phyloP scores from a whole-genome alignment of 2,888 invertebrate genomes.

The Auanema freiburgensis region DNA sequence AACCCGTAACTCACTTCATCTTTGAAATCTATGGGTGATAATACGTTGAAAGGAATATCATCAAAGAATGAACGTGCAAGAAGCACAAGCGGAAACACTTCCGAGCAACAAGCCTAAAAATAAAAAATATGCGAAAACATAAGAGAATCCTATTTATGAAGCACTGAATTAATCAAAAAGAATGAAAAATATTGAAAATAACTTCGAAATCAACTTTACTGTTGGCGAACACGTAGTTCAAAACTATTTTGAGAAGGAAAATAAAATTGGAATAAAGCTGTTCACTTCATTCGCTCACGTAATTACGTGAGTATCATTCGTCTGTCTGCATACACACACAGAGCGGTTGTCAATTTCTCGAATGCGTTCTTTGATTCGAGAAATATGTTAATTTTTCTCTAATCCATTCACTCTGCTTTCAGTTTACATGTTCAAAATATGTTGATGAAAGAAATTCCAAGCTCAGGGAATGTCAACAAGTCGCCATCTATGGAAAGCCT shows the following conservation, averaged over 20 bases:
- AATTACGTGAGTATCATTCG: background rate
- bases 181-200: too few relatives aligned
- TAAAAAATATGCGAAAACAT: too few relatives aligned
- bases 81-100: conserved; percentile 59
- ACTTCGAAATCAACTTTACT: too few relatives aligned
- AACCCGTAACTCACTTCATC: conserved; percentile 29
- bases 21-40: conserved; percentile 59
- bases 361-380: too few relatives aligned
- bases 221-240: too few relatives aligned
- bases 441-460: background rate
- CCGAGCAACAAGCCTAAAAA: conserved; percentile 50
- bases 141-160: too few relatives aligned
- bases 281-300: conserved; percentile 5
- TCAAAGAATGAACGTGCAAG: conserved; percentile 59
- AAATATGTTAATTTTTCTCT: background rate
- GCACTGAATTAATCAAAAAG: too few relatives aligned
- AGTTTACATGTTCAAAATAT: background rate
- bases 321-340: too few relatives aligned
- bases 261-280: conserved; percentile 1
- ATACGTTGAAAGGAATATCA: conserved; percentile 53
- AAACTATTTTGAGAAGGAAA: too few relatives aligned
- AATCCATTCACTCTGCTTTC: background rate
- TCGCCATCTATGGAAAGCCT: too few relatives aligned
- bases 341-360: too few relatives aligned
- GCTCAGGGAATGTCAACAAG: too few relatives aligned